A percentile compares a stretch with the other conserved stretches of the same genome.
Evolutionary conservation across 2,113 vertebrate genomes (phyloP).

Genomic region (Mionectes macconnelli): DNA sequence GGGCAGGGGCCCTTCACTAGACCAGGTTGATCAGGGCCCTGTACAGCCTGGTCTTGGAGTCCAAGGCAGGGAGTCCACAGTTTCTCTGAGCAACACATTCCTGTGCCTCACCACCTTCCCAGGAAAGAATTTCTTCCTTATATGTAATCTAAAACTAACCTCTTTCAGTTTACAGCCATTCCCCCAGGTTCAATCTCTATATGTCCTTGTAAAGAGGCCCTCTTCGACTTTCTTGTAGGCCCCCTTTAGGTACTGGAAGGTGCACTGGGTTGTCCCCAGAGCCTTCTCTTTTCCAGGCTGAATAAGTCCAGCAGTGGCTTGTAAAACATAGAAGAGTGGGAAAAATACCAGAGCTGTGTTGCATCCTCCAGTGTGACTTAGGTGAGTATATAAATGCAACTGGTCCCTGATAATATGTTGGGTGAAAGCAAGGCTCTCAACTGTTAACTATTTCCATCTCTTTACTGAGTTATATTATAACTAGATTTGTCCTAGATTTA

Average conservation of each 20-base stretch:
- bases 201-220: background rate
- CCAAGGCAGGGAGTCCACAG: background rate
- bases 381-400: background rate
- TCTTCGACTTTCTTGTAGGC: background rate
- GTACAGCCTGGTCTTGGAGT: background rate
- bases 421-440: background rate
- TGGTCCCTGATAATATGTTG: background rate
- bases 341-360: background rate
- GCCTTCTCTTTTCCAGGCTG: background rate
- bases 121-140: background rate
- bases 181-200: too few relatives aligned
- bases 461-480: background rate
- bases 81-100: background rate
- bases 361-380: background rate
- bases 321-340: background rate
- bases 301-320: background rate
- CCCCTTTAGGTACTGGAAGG: too few relatives aligned
- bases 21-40: background rate
- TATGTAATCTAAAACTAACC: background rate
- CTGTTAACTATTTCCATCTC: background rate
- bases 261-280: background rate
- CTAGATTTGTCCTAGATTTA: background rate
- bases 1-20: background rate
- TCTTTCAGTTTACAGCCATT: background rate
- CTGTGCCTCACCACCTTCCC: background rate